Conservation (phyloP, 2,888 invertebrate species). For the Entomobrya multifasciata region DNA sequence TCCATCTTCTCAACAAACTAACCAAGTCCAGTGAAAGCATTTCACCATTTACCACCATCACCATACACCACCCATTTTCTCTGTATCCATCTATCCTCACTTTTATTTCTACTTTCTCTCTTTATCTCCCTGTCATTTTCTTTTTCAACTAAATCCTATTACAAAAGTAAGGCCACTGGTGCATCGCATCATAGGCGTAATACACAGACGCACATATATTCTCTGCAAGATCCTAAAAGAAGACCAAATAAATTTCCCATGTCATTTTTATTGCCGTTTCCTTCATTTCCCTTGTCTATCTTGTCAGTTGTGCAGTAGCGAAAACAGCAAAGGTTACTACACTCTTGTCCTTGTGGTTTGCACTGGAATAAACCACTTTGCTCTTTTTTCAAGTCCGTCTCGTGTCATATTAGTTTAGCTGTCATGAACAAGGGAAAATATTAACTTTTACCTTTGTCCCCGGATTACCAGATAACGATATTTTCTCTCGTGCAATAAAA, state of each 20-base stretch:
- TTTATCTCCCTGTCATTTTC: constrained; percentile 11
- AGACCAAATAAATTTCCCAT: constrained; percentile 50
- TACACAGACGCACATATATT: not conserved
- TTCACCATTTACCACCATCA: not conserved
- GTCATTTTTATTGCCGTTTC: constrained; percentile 51
- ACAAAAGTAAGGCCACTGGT: not conserved
- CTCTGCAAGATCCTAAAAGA: not conserved
- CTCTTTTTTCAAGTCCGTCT: constrained; percentile 17
- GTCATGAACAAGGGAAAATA: too few relatives aligned
- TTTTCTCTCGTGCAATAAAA: not conserved
- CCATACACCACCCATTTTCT: not conserved
- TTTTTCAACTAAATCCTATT: constrained; percentile 73
- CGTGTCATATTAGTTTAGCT: constrained; percentile 2
- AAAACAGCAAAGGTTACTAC: constrained; percentile 1
- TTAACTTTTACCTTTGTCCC: too few relatives aligned
- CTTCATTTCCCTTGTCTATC: constrained; percentile 4
- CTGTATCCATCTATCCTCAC: constrained; percentile 46
- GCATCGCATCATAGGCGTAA: not conserved
- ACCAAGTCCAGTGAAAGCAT: not conserved
- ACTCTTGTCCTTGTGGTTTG: constrained; percentile 2
- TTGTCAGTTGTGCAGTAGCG: constrained; percentile 4
- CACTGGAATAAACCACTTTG: too few relatives aligned
- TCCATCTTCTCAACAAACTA: not conserved
- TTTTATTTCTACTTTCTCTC: constrained; percentile 47
- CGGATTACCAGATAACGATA: not conserved